These are phyloP conservation scores for Clarias gariepinus DNA, from an alignment of 2,113 vertebrate species.

Conservation along the genomic window DNA sequence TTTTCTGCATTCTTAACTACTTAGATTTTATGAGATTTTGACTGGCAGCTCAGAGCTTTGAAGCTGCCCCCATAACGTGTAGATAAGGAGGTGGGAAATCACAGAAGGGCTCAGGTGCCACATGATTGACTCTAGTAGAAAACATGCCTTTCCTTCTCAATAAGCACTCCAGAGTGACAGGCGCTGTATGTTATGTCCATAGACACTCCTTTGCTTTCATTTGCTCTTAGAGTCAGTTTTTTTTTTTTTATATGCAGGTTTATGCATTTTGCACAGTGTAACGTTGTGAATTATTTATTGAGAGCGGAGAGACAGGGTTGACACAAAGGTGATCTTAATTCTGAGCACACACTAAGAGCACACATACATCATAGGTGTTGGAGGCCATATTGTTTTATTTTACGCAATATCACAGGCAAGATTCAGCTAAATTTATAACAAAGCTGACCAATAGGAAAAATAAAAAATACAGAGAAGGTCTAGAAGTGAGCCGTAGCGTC, in stretches of 20 bases:
- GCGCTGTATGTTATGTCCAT: neutral
- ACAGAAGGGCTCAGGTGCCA: slow-evolving; percentile 12
- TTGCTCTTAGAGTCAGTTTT: neutral
- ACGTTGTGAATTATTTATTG: slow-evolving; percentile 11
- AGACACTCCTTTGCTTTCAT: neutral
- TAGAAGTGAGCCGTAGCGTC: neutral
- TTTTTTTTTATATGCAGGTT: neutral
- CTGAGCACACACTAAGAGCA: neutral
- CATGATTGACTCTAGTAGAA: slow-evolving; percentile 13
- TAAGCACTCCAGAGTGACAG: neutral
- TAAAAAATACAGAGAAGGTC: neutral
- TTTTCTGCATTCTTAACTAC: neutral
- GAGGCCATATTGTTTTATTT: neutral
- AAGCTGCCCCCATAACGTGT: neutral
- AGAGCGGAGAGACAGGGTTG: neutral
- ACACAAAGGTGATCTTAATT: slow-evolving; percentile 16
- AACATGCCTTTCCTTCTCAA: slow-evolving; percentile 8
- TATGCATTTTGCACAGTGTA: slow-evolving; percentile 9
- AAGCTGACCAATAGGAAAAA: neutral
- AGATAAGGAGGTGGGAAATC: slow-evolving; percentile 12
- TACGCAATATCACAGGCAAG: neutral
- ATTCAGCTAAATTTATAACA: neutral
- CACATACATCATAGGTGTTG: neutral
- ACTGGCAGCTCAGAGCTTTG: slow-evolving; percentile 6
- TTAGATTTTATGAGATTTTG: slow-evolving; percentile 13